Base-by-base conservation (phyloP, 2,113 vertebrate species). In the Atherinomorus stipes region DNA sequence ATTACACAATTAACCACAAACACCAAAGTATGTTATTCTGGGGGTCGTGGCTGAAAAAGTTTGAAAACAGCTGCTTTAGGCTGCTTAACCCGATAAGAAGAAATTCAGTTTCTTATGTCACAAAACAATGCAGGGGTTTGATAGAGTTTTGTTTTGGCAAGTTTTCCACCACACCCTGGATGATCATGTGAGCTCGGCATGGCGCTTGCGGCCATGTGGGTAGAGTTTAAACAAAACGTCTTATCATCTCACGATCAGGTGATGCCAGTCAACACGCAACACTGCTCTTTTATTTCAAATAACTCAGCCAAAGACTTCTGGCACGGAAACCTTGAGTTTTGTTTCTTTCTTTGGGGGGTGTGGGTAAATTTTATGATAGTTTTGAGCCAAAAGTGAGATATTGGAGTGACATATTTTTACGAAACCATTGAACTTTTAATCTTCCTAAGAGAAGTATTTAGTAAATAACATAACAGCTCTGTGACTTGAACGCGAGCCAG, bases 171-270 rank as follows among this genome's bases (percentile, higher is more conserved):
- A 38, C 38, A 18, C 15, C 34, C 1, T 61, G n/a, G 26, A 34
- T 71, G 25, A 31, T 64, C 53, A 16, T 51, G 9, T 62, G 45
- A 51, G 50, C 44, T 69, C 12, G 23, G 40, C 57, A 38, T 15
- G 68, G 23, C 10, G 0, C 38, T 42, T 61, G 58, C 23, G 26
- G 34, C 31, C 11, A 28, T 58, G 62, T 71, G 75, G 18, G 49
- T 61, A 13, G 53, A 42, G 2, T 63, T 65, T 53, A 49, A 61
- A 53, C 47, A 61, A 71, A 54, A 26, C 19, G 5, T 22, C 0
- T 67, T 71, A 61, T 80, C 71, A 52, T 64, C n/a, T 19, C 2
- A 22, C 28, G 44, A 47, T 66, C 54, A 45, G 49, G n/a, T 0
- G 22, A 66, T 54, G 11, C 11, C 25, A 12, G 5, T 0, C 4